Evolutionary conservation across 2,797 vertebrate species (phyloP), one percentile per base, ranked within the genome.

Genomic region (Salarias fasciatus): DNA sequence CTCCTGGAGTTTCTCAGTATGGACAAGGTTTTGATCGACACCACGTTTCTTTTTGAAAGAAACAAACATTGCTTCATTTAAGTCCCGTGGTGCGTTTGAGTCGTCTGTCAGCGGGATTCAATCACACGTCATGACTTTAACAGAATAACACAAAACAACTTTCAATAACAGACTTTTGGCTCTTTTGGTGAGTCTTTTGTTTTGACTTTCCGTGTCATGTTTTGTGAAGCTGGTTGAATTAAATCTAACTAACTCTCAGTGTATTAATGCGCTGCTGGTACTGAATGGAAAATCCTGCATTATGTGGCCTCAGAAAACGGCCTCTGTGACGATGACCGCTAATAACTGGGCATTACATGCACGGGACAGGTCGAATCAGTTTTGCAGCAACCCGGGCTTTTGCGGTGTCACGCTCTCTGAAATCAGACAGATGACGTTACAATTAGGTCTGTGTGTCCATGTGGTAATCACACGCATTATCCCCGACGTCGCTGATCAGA

Each of bases 391-490:
- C 1, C 5, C 3, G 5, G 55, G 38, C 18, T 14, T 53, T 44
- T 53, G 54, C 12, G 33, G 8, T 6, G 11, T 50, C 29, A 38
- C 59, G 5, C 14, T 66, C 52, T 40, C 12, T 11, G 6, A 41
- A 54, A 54, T 41, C 3, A 53, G 48, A 11, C 4, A 31, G 8
- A 50, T 5, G 42, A 46, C n/a, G 14, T 3, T 9, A 37, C 35
- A 66, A 30, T 7, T 35, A 0, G 6, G 3, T 46, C 42, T 55
- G 1, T 50, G 2, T 13, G 11, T n/a, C 53, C 30, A 42, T 47
- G 45, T 5, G 11, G 51, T 60, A 57, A 68, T 69, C 42, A 37
- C 35, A 59, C 38, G 69, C 63, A 46, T 47, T 37, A 38, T 52
- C 51, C 15, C 30, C 38, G 65, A 50, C 3, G 7, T 1, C 0